These are phyloP conservation scores for Andrena praecox DNA, from an alignment of 2,888 invertebrate genomes.

Conservation along the genomic window DNA sequence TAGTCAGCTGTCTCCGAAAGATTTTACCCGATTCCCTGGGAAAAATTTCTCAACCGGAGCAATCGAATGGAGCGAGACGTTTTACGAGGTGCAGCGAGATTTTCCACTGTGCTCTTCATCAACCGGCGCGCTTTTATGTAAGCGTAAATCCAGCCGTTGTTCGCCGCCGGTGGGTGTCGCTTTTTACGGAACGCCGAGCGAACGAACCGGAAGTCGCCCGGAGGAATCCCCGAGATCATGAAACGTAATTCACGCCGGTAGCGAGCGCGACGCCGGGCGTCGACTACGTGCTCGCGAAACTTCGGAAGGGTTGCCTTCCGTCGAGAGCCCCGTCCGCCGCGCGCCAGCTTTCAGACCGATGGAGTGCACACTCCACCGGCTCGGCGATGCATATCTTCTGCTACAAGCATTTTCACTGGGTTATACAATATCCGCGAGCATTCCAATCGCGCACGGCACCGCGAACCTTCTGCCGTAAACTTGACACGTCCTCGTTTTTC, in stretches of 20 bases:
- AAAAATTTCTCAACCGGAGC: background rate
- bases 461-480: constrained; percentile 4
- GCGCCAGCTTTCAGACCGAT: constrained; percentile 66
- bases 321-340: constrained; percentile 52
- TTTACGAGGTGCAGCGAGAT: constrained; percentile 11
- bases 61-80: background rate
- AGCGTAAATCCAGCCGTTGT: constrained; percentile 25
- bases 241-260: constrained; percentile 39
- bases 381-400: constrained; percentile 63
- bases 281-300: constrained; percentile 61
- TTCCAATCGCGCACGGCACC: constrained; percentile 24
- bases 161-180: constrained; percentile 1
- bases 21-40: background rate
- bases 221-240: constrained; percentile 19
- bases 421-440: constrained; percentile 34
- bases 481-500: background rate
- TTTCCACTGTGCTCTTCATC: constrained; percentile 23
- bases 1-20: background rate
- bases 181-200: constrained; percentile 20
- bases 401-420: constrained; percentile 45
- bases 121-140: constrained; percentile 3
- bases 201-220: constrained; percentile 4
- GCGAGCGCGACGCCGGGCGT: background rate
- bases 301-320: constrained; percentile 51
- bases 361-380: constrained; percentile 60